Conservation (phyloP, 30 jellyfish, hydroid and myxozoan species). For the Cassiopea andromeda region DNA sequence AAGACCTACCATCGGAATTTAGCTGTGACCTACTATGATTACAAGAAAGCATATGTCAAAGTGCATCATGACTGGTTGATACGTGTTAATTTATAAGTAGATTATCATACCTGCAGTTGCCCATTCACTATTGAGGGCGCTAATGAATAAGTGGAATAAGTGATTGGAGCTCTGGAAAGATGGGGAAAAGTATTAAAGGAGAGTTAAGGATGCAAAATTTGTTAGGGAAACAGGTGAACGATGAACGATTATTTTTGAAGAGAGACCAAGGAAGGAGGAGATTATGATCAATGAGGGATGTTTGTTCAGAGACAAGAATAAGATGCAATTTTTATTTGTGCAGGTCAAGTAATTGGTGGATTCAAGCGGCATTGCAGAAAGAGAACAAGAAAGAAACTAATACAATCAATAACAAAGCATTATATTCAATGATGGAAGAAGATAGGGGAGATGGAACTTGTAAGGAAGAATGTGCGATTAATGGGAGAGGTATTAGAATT, state of each 20-base stretch:
- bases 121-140: not conserved
- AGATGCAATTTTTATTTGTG: not conserved
- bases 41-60: not conserved
- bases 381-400: not conserved
- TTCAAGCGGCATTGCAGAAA: not conserved
- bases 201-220: constrained; percentile 19
- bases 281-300: not conserved
- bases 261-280: constrained; percentile 17
- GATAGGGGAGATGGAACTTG: not conserved
- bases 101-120: constrained; percentile 10
- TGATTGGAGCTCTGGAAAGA: constrained; percentile 2
- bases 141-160: not conserved
- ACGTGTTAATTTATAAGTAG: constrained; percentile 12
- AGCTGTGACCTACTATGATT: constrained; percentile 18
- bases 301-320: not conserved
- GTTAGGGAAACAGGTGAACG: constrained; percentile 6
- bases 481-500: not conserved
- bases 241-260: constrained; percentile 3
- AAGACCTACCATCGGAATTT: constrained; percentile 6
- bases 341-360: constrained; percentile 10
- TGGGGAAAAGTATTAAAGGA: constrained; percentile 8
- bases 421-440: not conserved
- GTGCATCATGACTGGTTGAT: constrained; percentile 14
- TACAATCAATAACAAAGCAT: not conserved
- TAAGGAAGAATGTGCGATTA: too few relatives aligned